Percentiles rank a stretch among this genome's conserved stretches.
Conservation (phyloP, 2,888 invertebrate species). For the Brachypalpus laphriformis region DNA sequence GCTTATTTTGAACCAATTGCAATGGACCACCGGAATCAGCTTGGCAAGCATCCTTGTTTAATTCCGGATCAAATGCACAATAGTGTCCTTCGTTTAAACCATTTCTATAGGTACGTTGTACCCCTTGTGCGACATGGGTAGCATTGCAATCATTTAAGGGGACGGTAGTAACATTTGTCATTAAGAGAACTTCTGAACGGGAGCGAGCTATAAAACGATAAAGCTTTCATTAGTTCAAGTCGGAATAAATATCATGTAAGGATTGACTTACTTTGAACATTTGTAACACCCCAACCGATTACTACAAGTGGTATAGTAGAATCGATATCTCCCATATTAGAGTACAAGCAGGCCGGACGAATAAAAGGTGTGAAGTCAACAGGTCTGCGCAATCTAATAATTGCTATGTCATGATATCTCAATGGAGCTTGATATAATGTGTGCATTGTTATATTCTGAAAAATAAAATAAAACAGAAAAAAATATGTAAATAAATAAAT, state of each 20-base stretch:
- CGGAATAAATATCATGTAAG: not conserved
- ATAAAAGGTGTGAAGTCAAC: conserved; percentile 64
- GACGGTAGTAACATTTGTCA: conserved; percentile 75
- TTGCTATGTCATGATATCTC: conserved; percentile 79
- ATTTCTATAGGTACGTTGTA: conserved; percentile 33
- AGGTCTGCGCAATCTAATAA: conserved; percentile 76
- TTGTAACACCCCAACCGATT: conserved; percentile 79
- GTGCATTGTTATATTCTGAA: conserved; percentile 76
- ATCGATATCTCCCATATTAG: conserved; percentile 76
- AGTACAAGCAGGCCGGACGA: conserved; percentile 77
- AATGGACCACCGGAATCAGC: conserved; percentile 76
- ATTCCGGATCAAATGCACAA: conserved; percentile 75
- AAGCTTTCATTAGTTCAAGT: not conserved
- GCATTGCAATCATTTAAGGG: conserved; percentile 64
- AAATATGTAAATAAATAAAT: not conserved
- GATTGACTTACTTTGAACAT: conserved; percentile 76
- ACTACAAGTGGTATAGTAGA: conserved; percentile 75
- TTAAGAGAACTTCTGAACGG: conserved; percentile 68
- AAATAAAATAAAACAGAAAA: too few species aligned
- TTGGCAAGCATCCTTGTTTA: conserved; percentile 74
- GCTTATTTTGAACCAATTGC: conserved; percentile 43
- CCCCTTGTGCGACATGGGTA: conserved; percentile 39
- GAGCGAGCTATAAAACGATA: conserved; percentile 60
- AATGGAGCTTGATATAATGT: conserved; percentile 76
- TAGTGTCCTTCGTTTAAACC: conserved; percentile 62